A percentile compares a stretch with the other conserved stretches of the same genome.
Evolutionary conservation across 2,113 vertebrate species (phyloP).

Genomic region (Bos javanicus): DNA sequence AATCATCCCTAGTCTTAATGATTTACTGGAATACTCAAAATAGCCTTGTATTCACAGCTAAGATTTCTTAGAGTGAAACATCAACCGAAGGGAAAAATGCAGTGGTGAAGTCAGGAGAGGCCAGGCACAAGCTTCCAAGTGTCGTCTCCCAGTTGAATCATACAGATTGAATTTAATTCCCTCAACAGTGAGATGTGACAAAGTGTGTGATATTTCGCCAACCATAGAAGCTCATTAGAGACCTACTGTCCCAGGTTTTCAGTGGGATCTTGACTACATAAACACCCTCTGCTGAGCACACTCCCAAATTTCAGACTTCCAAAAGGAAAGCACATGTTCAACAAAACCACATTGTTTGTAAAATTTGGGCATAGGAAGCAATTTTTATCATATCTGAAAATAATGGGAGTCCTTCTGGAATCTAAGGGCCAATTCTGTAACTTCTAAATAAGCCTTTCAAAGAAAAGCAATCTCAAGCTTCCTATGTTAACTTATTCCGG

Average conservation of each 20-base stretch:
- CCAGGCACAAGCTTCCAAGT: neutral
- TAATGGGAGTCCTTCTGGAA: neutral
- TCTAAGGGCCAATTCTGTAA: neutral
- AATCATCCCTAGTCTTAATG: neutral
- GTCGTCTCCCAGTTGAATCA: neutral
- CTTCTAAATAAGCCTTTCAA: neutral
- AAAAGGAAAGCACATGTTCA: neutral
- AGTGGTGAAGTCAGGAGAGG: neutral
- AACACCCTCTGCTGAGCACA: neutral
- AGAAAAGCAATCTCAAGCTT: neutral
- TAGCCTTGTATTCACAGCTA: neutral
- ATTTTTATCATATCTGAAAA: neutral
- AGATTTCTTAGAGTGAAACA: neutral
- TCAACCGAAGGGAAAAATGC: neutral
- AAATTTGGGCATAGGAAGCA: neutral
- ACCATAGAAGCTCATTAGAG: neutral
- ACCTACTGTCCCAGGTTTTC: neutral
- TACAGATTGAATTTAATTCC: neutral
- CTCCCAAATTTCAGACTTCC: neutral
- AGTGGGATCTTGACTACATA: neutral
- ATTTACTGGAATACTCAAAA: neutral
- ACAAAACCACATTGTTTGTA: neutral
- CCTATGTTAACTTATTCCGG: neutral
- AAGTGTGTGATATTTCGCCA: neutral
- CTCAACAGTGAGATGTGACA: neutral